Evolutionary conservation across 1,140 invertebrate species (phyloP), one percentile per base, ranked within the genome.

Genomic region (Whitmania pigra): DNA sequence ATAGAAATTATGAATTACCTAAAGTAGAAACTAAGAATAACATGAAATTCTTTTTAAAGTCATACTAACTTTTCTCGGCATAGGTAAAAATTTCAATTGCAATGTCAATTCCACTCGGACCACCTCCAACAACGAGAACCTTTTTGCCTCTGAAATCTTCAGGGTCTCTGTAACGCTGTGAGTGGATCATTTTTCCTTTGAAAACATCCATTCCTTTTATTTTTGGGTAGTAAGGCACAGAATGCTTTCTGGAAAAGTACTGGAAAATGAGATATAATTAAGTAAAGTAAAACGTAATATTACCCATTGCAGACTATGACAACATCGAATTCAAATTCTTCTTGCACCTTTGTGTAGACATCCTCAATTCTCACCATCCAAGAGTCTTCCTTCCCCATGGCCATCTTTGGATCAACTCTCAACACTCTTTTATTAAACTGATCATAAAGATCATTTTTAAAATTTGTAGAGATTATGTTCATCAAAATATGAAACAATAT

Each of bases 281-380:
- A 31, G 25, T 54, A 63, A 49, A 53, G 27, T 29, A 36, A 69
- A 73, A 27, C 55, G n/a, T 5, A 74, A 11, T 55, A 75, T 77
- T 78, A 87, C 86, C 92, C 92, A 79, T 91, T 93, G 79, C 91
- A 93, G 15, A 93, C 85, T 80, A 93, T 86, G 25, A 94, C 85
- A 67, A 87, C 88, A 81, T 93, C 90, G 79, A 74, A 74, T 49
- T 53, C 29, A 67, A 66, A 53, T 31, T 73, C 22, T 22, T 55
- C 43, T 17, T 36, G 20, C 40, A 78, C 76, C 3, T 87, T 84
- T 25, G 78, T 86, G 20, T 77, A 76, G 5, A 91, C 77, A 79
- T 89, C 81, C 76, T 87, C 86, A 53, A 85, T 85, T 36, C 81
- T 84, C 9, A 90, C 78, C 69, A 84, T 83, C 88, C 88, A 90